A percentile compares a stretch with the other conserved stretches of the same genome.
Conservation (phyloP, 2,797 vertebrate genomes). For the Microcaecilia unicolor region DNA sequence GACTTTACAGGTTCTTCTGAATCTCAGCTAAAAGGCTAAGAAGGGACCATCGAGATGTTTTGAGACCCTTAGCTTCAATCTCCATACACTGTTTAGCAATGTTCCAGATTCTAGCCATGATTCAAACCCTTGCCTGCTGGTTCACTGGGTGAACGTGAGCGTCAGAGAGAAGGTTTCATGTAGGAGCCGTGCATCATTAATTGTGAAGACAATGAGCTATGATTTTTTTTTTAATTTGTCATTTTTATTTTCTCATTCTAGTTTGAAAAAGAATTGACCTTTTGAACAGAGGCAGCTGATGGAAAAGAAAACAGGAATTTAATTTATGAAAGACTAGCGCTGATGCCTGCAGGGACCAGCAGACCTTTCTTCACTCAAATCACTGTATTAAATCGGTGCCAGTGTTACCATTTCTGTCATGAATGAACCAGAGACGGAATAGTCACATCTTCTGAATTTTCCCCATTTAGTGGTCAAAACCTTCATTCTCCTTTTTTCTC, state of each 20-base stretch:
- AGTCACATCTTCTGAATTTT: conserved; percentile 7
- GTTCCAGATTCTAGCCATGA: no score
- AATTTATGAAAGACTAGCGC: conserved; percentile 38
- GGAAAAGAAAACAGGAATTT: conserved; percentile 37
- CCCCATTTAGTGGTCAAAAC: conserved; percentile 5
- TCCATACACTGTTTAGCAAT: no score
- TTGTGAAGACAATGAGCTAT: no score
- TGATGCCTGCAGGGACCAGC: conserved; percentile 2
- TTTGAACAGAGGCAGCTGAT: conserved; percentile 42
- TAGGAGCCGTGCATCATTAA: no score
- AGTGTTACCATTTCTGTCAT: conserved; percentile 16
- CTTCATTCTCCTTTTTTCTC: neutral
- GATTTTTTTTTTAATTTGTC: no score
- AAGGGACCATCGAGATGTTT: no score
- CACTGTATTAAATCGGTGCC: conserved; percentile 1
- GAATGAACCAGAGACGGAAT: conserved; percentile 27
- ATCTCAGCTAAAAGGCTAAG: no score
- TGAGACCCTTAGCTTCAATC: no score
- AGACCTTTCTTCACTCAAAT: conserved; percentile 29
- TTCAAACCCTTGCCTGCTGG: no score
- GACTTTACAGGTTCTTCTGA: no score
- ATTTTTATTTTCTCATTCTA: neutral
- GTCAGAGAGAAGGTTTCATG: no score
- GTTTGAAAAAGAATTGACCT: conserved; percentile 31
- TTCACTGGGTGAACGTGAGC: no score